phyloP scores from a whole-genome alignment of 2,888 invertebrate genomes.

The Branchellion lobata region DNA sequence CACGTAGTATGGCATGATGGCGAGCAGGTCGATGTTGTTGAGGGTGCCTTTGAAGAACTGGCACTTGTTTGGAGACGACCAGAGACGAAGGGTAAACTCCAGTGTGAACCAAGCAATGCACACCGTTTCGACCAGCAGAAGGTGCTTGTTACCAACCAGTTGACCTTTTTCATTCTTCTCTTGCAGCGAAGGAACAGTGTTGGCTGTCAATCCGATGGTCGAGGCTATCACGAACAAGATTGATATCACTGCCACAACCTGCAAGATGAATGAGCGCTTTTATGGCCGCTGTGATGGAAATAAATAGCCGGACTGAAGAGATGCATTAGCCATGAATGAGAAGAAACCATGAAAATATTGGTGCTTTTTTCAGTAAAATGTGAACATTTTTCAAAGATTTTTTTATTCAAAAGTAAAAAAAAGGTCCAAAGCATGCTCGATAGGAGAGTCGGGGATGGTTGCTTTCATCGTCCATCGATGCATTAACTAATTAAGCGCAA shows the following conservation, averaged over 20 bases:
- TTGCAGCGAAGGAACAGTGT: slow-evolving; percentile 95
- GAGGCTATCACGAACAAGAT: slow-evolving; percentile 99
- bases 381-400: too few relatives aligned
- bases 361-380: too few relatives aligned
- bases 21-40: slow-evolving; percentile 95
- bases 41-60: slow-evolving; percentile 98
- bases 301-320: too few relatives aligned
- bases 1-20: slow-evolving; percentile 97
- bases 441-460: too few relatives aligned
- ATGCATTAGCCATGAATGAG: too few relatives aligned
- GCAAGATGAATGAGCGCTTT: slow-evolving; percentile 35
- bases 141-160: slow-evolving; percentile 60
- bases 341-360: too few relatives aligned
- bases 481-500: too few relatives aligned
- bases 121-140: slow-evolving; percentile 96
- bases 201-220: slow-evolving; percentile 96
- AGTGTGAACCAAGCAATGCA: slow-evolving; percentile 99
- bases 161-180: slow-evolving; percentile 74
- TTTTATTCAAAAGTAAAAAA: too few relatives aligned
- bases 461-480: too few relatives aligned
- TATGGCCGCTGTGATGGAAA: too few relatives aligned
- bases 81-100: slow-evolving; percentile 92
- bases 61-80: slow-evolving; percentile 98
- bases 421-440: too few relatives aligned
- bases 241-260: slow-evolving; percentile 87